phyloP scores from a whole-genome alignment of 53 echinoderm and acorn worm species.

The Echinometra lucunter region DNA sequence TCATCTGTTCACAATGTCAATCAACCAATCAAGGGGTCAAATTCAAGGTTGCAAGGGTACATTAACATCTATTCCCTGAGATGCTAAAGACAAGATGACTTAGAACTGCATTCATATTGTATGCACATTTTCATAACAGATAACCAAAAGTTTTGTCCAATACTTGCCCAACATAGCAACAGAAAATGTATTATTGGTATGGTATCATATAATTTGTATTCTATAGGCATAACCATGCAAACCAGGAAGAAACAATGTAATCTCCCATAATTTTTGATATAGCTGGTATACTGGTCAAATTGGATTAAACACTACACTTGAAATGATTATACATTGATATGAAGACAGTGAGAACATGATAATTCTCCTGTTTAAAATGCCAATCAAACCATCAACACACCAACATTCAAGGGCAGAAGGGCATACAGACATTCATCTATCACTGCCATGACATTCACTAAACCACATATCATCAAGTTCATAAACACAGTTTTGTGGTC shows the following conservation, averaged over 20 bases:
- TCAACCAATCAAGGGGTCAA: conserved; percentile 20
- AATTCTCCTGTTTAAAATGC: neutral
- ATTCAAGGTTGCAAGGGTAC: neutral
- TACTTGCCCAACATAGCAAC: neutral
- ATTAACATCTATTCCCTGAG: neutral
- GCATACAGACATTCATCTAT: neutral
- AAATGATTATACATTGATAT: neutral
- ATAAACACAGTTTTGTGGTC: neutral
- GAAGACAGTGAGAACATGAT: neutral
- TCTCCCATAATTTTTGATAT: neutral
- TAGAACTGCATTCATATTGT: neutral
- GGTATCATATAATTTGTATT: neutral
- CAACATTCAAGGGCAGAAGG: conserved; percentile 7
- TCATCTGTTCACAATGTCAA: conserved; percentile 19
- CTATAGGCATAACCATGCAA: neutral
- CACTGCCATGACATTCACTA: neutral
- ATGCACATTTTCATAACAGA: neutral
- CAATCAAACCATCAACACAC: conserved; percentile 3
- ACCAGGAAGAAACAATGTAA: neutral
- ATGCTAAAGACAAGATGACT: neutral
- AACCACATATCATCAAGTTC: neutral
- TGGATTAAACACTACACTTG: neutral
- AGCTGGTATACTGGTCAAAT: neutral
- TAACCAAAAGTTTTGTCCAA: neutral
- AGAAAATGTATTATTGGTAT: neutral